A percentile compares a stretch with the other conserved stretches of the same genome.
Conservation (phyloP, 2,113 vertebrate genomes). For the Aldabrachelys gigantea region DNA sequence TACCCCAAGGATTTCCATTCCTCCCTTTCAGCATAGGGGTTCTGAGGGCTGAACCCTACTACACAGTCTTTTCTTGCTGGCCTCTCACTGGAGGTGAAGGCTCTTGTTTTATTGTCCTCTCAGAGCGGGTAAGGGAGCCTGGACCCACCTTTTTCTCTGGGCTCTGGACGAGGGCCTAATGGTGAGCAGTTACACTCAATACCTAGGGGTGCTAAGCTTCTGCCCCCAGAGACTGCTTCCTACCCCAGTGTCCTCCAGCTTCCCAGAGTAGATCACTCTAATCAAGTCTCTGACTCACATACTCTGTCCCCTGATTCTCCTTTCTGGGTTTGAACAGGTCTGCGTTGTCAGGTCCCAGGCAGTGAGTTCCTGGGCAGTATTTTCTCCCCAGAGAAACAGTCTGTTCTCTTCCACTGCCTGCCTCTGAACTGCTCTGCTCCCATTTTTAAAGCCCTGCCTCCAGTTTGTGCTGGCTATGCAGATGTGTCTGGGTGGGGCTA, state of each 20-base stretch:
- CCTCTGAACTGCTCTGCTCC: not conserved
- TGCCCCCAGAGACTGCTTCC: not conserved
- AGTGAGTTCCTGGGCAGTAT: not conserved
- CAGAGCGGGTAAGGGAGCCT: not conserved
- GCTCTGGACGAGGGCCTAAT: not conserved
- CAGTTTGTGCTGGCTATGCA: not conserved
- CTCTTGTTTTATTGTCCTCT: not conserved
- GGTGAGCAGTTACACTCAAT: not conserved
- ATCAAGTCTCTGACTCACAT: not conserved
- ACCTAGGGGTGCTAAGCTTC: not conserved
- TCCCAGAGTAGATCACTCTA: not conserved
- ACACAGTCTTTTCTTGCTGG: not conserved
- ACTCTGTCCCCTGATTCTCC: not conserved
- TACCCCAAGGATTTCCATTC: not conserved
- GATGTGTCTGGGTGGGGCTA: not conserved
- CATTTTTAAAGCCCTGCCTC: not conserved
- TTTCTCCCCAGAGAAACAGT: not conserved
- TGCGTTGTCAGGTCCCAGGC: not conserved
- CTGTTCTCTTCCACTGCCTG: too few relatives aligned
- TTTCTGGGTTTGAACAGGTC: not conserved
- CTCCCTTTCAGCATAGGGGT: not conserved
- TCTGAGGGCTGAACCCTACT: not conserved
- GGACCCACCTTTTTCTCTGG: not conserved
- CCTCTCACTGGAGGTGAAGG: not conserved
- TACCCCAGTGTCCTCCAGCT: not conserved